These are phyloP conservation scores for Polyploca ridens DNA, from an alignment of 2,888 invertebrate species.

Conservation along the genomic window DNA sequence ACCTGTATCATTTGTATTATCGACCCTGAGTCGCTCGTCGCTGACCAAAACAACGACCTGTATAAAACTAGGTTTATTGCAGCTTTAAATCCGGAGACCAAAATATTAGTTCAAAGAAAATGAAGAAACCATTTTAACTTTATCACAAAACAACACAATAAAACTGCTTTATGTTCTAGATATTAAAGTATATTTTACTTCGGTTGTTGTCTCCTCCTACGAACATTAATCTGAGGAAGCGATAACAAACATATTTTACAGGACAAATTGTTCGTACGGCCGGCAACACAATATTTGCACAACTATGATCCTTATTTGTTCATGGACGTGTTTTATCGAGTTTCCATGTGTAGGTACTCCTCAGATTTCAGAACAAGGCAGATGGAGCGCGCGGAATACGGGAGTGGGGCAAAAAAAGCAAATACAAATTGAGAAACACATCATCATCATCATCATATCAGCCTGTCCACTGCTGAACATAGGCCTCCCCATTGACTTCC, in stretches of 20 bases:
- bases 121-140: not conserved
- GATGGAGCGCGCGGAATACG: too few relatives aligned
- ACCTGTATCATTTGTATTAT: too few relatives aligned
- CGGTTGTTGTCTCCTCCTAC: conserved; percentile 22
- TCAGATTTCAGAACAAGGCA: too few relatives aligned
- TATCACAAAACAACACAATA: conserved; percentile 1
- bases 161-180: not conserved
- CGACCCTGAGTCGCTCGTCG: too few relatives aligned
- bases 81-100: not conserved
- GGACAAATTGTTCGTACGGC: conserved; percentile 23
- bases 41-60: too few relatives aligned
- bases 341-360: not conserved
- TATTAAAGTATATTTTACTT: conserved; percentile 33
- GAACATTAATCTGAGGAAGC: conserved; percentile 30
- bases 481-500: too few relatives aligned
- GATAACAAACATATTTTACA: conserved; percentile 30
- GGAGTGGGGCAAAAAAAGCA: too few relatives aligned
- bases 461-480: too few relatives aligned
- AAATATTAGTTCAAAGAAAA: not conserved
- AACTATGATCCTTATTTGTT: not conserved
- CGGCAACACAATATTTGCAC: conserved; percentile 14
- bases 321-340: not conserved
- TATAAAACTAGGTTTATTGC: conserved; percentile 1
- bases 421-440: too few relatives aligned
- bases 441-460: too few relatives aligned